These are phyloP conservation scores for Pteromalus puparum DNA, from an alignment of 1,140 invertebrate genomes.

Conservation along the genomic window DNA sequence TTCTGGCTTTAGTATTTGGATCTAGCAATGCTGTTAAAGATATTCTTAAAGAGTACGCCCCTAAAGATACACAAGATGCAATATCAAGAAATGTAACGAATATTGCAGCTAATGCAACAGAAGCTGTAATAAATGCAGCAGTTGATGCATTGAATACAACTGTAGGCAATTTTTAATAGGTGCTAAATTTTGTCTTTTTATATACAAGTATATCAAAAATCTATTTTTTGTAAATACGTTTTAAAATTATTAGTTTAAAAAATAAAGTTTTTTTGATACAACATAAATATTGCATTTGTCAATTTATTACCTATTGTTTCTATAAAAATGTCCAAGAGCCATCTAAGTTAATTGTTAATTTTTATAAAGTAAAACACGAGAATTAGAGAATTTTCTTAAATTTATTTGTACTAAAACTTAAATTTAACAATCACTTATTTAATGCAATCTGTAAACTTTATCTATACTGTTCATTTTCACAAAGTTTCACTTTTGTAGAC, in stretches of 20 bases:
- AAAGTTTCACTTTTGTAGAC: neutral
- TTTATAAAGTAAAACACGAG: neutral
- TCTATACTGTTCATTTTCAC: conserved; percentile 8
- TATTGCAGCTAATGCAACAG: neutral
- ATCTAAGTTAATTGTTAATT: neutral
- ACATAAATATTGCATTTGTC: neutral
- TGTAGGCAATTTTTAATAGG: conserved; percentile 7
- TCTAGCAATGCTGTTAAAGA: conserved; percentile 84
- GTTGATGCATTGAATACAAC: neutral
- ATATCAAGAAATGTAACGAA: neutral
- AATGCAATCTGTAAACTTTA: neutral
- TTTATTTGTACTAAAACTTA: conserved; percentile 12
- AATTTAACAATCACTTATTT: conserved; percentile 3
- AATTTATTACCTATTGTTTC: neutral
- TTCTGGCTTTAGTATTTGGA: conserved; percentile 87
- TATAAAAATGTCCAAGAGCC: neutral
- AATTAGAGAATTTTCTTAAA: neutral
- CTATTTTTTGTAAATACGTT: conserved; percentile 51
- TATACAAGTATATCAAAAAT: conserved; percentile 42
- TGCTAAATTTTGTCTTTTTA: conserved; percentile 47
- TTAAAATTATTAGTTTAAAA: conserved; percentile 50
- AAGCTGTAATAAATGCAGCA: neutral
- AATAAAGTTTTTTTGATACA: conserved; percentile 44
- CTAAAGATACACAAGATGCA: too few relatives aligned
- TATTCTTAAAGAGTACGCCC: conserved; percentile 74